Evolutionary conservation across 2,113 vertebrate species (phyloP).

Genomic region (Heliornis fulica): DNA sequence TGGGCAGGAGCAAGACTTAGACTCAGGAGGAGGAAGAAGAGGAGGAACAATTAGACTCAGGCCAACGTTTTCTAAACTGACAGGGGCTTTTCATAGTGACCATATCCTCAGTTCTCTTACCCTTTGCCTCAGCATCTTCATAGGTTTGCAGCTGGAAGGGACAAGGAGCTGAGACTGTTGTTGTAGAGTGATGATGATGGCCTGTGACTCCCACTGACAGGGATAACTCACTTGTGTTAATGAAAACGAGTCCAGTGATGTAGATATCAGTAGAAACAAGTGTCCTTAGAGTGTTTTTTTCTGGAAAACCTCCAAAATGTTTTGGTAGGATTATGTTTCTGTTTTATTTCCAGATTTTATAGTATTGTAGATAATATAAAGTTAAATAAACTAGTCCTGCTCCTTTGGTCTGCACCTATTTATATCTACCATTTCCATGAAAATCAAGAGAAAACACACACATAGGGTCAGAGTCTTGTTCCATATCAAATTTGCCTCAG

Average conservation of each 20-base stretch:
- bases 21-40: neutral
- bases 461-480: neutral
- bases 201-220: neutral
- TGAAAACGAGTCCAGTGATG: neutral
- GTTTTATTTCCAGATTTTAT: slow-evolving; percentile 22
- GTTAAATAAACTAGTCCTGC: slow-evolving; percentile 23
- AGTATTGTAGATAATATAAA: neutral
- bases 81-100: neutral
- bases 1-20: neutral
- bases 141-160: neutral
- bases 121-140: neutral
- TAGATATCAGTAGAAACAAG: neutral
- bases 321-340: slow-evolving; percentile 19
- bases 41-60: neutral
- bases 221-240: neutral
- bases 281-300: neutral
- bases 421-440: neutral
- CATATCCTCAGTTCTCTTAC: neutral
- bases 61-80: neutral
- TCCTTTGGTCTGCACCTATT: neutral
- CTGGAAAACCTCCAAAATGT: slow-evolving; percentile 10
- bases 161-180: neutral
- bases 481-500: neutral
- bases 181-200: rapidly evolving
- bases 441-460: neutral